phyloP scores from a whole-genome alignment of 2,113 vertebrate species.

The Catagonus wagneri region DNA sequence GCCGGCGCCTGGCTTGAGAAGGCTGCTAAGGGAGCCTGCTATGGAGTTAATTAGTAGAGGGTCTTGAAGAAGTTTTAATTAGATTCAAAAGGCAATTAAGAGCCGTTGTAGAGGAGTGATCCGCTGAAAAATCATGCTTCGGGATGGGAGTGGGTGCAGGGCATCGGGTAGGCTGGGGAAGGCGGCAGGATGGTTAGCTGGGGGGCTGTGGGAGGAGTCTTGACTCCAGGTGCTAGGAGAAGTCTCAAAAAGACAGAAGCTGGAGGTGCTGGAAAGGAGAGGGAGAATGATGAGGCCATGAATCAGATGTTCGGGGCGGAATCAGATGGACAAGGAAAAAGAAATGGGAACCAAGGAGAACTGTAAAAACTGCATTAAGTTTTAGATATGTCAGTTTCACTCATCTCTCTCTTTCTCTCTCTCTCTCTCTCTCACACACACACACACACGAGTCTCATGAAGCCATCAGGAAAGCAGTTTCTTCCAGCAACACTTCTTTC shows the following conservation, averaged over 20 bases:
- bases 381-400: neutral
- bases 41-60: conserved; percentile 57
- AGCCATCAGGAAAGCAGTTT: neutral
- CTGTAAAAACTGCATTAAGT: neutral
- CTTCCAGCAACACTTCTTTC: neutral
- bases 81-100: conserved; percentile 66
- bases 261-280: neutral
- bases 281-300: neutral
- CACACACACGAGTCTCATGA: neutral
- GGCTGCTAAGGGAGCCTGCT: neutral
- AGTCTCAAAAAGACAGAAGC: neutral
- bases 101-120: conserved; percentile 33
- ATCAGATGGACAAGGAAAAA: neutral
- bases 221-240: neutral
- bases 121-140: neutral
- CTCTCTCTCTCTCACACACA: neutral
- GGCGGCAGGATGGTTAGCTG: neutral
- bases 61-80: conserved; percentile 75
- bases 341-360: neutral
- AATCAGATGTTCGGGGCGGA: neutral
- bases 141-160: neutral
- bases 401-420: neutral
- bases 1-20: neutral
- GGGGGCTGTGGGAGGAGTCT: too few species aligned
- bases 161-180: neutral